Base-by-base conservation (phyloP, 2,113 vertebrate genomes). In the Heloderma charlesbogerti region DNA sequence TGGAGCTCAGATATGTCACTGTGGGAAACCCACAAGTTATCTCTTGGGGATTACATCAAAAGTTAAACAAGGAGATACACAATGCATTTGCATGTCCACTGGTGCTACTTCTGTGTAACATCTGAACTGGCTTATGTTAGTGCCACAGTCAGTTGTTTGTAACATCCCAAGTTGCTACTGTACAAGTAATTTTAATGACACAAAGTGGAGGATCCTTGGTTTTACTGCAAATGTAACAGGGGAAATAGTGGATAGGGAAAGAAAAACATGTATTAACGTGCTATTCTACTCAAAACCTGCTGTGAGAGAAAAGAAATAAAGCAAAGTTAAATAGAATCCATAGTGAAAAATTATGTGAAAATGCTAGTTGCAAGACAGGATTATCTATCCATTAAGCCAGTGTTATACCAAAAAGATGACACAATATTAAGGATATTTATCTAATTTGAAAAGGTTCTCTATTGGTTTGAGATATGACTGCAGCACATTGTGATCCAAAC, bases 361-460 rank as follows among this genome's bases (percentile, higher is more conserved):
- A 78, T 4, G 0, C 20, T 86, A 43, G 34, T 20, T 92, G 43
- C 71, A 87, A 66, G 77, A 91, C 1, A 92, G 92, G 69, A 88
- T 60, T 66, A 25, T 78, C 1, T 48, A 89, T 2, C 12, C 88
- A 83, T 82, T 87, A 71, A 31, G 57, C 89, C 93, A 71, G 20
- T 37, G 91, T 91, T 93, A 74, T 88, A 78, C 90, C 69, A 6
- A 93, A 89, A 63, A 91, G 48, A 60, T 89, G n/a, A 91, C 90
- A 84, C 15, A 84, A 54, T 27, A 90, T 92, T 92, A 86, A 34
- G 12, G 75, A 93, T 71, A 37, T 84, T 48, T 67, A 82, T 69
- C 40, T 84, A 48, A 86, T 40, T 54, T 60, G 88, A 16, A 8
- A 15, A n/a, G 40, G 63, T 67, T 77, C 37, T 40, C 79, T 88